phyloP scores from a whole-genome alignment of 2,113 vertebrate genomes.

The Mirza zaza region DNA sequence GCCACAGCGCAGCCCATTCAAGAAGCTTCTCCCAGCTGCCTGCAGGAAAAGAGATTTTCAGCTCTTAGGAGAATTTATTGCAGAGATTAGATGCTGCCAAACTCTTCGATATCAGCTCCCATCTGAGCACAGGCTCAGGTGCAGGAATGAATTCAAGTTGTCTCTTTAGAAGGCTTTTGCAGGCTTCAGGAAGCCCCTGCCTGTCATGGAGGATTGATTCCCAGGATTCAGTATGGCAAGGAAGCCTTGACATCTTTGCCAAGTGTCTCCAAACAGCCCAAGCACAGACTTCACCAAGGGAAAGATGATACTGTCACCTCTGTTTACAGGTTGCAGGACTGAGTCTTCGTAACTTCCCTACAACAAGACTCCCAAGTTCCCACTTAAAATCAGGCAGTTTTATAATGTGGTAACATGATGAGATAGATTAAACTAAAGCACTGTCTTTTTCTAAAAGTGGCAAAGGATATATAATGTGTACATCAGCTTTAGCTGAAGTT shows the following conservation, averaged over 20 bases:
- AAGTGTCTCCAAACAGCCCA: not conserved
- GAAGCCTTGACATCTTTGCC: not conserved
- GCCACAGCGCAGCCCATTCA: not conserved
- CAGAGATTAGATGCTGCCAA: conserved; percentile 25
- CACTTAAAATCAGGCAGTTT: not conserved
- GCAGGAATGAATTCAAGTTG: conserved; percentile 34
- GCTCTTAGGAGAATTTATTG: conserved; percentile 50
- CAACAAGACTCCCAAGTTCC: not conserved
- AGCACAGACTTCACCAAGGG: not conserved
- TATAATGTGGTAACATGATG: not conserved
- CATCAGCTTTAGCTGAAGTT: not conserved
- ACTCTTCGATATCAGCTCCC: conserved; percentile 24
- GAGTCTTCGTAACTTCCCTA: not conserved
- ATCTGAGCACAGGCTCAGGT: conserved; percentile 1
- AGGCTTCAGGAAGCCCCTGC: not conserved
- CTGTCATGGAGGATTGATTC: not conserved
- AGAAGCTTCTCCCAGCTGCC: not conserved
- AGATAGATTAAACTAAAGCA: not conserved
- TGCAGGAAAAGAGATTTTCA: not conserved
- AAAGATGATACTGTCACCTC: not conserved
- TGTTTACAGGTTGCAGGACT: not conserved
- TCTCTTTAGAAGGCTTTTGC: conserved; percentile 26
- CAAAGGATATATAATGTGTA: not conserved
- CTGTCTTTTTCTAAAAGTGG: not conserved
- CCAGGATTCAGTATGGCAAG: not conserved